A percentile compares a stretch with the other conserved stretches of the same genome.
Conservation (phyloP, 2,888 invertebrate genomes). For the Eulithis prunata region DNA sequence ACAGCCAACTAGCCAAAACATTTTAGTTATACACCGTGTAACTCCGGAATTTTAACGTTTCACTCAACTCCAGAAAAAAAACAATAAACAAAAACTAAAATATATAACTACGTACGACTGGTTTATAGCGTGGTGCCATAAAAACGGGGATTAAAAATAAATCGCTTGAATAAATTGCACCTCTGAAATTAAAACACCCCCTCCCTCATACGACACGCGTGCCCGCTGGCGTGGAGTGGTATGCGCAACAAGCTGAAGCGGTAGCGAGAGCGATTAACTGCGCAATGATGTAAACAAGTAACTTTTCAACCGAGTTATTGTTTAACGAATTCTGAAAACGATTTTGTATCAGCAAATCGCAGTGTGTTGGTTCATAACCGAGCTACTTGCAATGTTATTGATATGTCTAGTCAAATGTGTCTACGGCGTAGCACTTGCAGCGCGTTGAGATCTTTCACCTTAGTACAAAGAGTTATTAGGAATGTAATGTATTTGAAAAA, state of each 20-base stretch:
- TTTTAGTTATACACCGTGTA: slow-evolving; percentile 9
- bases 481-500: slow-evolving; percentile 1
- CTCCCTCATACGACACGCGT: slow-evolving; percentile 80
- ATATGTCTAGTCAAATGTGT: too few species aligned
- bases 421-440: too few species aligned
- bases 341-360: too few species aligned
- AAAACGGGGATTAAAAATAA: slow-evolving; percentile 85
- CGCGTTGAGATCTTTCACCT: too few species aligned
- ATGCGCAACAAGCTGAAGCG: slow-evolving; percentile 48
- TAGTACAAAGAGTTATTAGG: too few species aligned
- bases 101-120: slow-evolving; percentile 73
- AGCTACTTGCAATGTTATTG: too few species aligned
- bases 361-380: too few species aligned
- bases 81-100: slow-evolving; percentile 56
- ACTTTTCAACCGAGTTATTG: too few species aligned
- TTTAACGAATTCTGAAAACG: too few species aligned
- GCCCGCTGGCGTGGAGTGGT: slow-evolving; percentile 52
- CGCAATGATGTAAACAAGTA: too few species aligned
- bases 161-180: slow-evolving; percentile 85
- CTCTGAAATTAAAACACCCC: slow-evolving; percentile 84
- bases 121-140: slow-evolving; percentile 81
- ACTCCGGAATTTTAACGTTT: slow-evolving; percentile 24
- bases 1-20: background rate
- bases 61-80: slow-evolving; percentile 30
- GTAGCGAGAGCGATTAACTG: slow-evolving; percentile 10